A percentile compares a stretch with the other conserved stretches of the same genome.
Evolutionary conservation across 92 coral and sea anemone genomes (phyloP).

Genomic region (Anthopleura xanthogrammica): DNA sequence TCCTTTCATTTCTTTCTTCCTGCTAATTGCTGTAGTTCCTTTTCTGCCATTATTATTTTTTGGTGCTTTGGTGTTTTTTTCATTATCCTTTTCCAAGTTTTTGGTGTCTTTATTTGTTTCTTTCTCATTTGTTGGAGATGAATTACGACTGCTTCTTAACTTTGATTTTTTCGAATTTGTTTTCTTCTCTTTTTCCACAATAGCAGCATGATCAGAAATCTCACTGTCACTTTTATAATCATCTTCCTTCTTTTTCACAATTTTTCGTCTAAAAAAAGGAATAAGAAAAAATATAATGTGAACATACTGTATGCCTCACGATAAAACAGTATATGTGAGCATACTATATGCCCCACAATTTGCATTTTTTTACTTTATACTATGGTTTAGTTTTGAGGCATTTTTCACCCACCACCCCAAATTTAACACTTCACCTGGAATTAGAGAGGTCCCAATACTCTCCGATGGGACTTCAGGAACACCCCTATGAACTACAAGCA

Average conservation of each 20-base stretch:
- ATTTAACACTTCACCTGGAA: too few relatives aligned
- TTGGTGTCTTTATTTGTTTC: neutral
- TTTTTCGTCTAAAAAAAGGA: slow-evolving; percentile 6
- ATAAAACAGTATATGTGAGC: too few relatives aligned
- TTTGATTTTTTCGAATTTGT: neutral
- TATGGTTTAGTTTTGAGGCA: too few relatives aligned
- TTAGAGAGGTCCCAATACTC: too few relatives aligned
- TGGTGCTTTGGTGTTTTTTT: neutral
- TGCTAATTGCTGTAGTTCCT: neutral
- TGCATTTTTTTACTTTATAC: too few relatives aligned
- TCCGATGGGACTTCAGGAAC: too few relatives aligned
- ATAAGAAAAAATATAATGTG: neutral
- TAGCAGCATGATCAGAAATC: neutral
- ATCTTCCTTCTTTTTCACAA: slow-evolving; percentile 6
- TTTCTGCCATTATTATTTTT: neutral
- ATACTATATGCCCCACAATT: too few relatives aligned
- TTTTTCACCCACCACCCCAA: too few relatives aligned
- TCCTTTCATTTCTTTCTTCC: slow-evolving; percentile 14
- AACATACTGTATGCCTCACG: neutral
- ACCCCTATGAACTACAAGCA: too few relatives aligned
- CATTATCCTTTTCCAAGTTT: neutral
- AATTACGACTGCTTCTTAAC: slow-evolving; percentile 13
- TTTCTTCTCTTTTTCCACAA: neutral
- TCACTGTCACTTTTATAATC: slow-evolving; percentile 24
- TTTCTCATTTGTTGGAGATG: neutral